phyloP scores from a whole-genome alignment of 2,113 vertebrate species.

The Platysternon megacephalum region DNA sequence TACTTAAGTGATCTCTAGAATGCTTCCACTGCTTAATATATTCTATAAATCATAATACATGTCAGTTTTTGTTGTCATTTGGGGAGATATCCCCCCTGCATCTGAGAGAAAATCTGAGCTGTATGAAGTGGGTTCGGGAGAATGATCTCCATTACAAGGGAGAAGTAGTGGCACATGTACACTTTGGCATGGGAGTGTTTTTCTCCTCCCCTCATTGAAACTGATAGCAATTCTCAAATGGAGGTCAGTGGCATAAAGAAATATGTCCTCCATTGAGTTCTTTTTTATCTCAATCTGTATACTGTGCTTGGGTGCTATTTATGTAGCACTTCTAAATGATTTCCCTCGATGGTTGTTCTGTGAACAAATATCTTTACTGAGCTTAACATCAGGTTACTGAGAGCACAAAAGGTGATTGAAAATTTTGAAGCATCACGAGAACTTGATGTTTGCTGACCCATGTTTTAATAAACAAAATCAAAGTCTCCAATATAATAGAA shows the following conservation, averaged over 20 bases:
- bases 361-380: constrained; percentile 24
- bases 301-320: neutral
- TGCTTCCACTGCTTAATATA: neutral
- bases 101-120: neutral
- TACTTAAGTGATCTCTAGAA: neutral
- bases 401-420: constrained; percentile 40
- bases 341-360: neutral
- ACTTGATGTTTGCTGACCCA: constrained; percentile 54
- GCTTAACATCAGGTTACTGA: neutral
- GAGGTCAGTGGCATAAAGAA: neutral
- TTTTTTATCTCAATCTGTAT: neutral
- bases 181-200: neutral
- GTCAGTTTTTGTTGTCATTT: neutral
- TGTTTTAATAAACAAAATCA: constrained; percentile 66
- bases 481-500: constrained; percentile 55
- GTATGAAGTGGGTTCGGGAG: neutral
- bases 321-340: neutral
- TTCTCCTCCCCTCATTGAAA: neutral
- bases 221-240: neutral
- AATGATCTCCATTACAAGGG: neutral
- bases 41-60: too few relatives aligned
- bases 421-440: constrained; percentile 17
- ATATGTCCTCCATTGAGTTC: neutral
- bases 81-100: neutral
- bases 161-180: neutral